Base-by-base conservation (phyloP, 1,140 invertebrate species). In the Aphidius gifuensis region DNA sequence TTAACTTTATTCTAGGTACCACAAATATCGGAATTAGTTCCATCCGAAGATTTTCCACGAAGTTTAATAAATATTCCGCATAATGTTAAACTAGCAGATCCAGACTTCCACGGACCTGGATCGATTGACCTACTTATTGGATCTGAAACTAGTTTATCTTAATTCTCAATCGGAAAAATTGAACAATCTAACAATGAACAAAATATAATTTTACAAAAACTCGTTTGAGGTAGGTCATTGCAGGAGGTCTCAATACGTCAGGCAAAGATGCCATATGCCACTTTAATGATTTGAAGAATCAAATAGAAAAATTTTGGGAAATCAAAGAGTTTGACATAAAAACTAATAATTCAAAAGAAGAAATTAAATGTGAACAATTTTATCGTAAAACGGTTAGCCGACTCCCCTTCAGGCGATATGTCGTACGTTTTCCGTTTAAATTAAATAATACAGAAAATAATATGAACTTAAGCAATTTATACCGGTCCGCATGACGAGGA, bases 381-480 rank as follows among this genome's bases (percentile, higher is more conserved):
- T 74, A 69, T 57, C 11, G 44, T 8, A 58, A 68, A 58, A 67
- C 58, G 54, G 60, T 60, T 9, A 56, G 21, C 11, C 64, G 70
- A 9, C 55, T 64, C 56, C 16, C 40, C 9, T 48, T 68, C 7
- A 71, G 71, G 16, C 38, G 66, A 53, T 73, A 71, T 40, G 43
- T 62, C 9, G 70, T 75, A 1, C 48, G 23, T 16, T 53, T 74
- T 21, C 69, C 68, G 6, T 69, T 74, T 16, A 74, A 74, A 59
- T n/a, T n/a, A n/a, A n/a, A n/a, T n/a, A n/a, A n/a, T n/a, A n/a
- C n/a, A 40, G 66, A 1, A 45, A 62, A 42, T 46, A 23, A 39
- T 0, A 40, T 0, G 4, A 43, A 8, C 49, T 71, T 2, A 64
- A 64, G 2, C 53, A 42, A 3, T 62, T 61, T 7, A 23, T 40